Evolutionary conservation across 1,140 invertebrate genomes (phyloP), one percentile per base, ranked within the genome.

Genomic region (Pseudomyrmex gracilis): DNA sequence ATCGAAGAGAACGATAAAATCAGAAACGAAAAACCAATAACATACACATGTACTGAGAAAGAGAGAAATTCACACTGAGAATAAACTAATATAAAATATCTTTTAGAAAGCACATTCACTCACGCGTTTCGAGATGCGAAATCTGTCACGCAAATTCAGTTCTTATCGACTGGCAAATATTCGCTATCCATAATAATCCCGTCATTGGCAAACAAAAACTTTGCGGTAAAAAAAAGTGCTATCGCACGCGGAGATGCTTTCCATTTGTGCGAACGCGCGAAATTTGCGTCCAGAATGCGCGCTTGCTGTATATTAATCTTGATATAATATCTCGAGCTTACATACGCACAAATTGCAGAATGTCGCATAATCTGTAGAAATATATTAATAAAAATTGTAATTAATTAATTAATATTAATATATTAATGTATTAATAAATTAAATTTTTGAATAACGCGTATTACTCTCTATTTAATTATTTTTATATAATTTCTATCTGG

Each of bases 91-190:
- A 10, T 12, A n/a, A 58, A 34, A 73, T 15, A 17, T 73, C 57
- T 8, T 68, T 47, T 15, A 15, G 68, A 74, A 45, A 64, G 45
- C 24, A 77, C 60, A 22, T 5, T 34, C 73, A 66, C 17, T 77
- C 22, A 10, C 60, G n/a, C 15, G 8, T 51, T 76, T 20, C 13
- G 73, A 43, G 47, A 10, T 66, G 60, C n/a, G 17, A n/a, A 13
- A 13, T 67, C 24, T 64, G 15, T 20, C 60, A 12, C 17, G 13
- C 17, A 45, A 66, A 67, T 67, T 77, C 60, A 63, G 47, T 64
- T 64, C 12, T 13, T 15, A 13, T 22, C 49, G 13, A 63, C n/a
- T 20, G 63, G 9, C 43, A 55, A 67, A 77, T 68, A 67, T 77
- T 22, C 24, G 53, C 61, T 17, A 60, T 12, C 5, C 34, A 34